phyloP scores from a whole-genome alignment of 2,113 vertebrate genomes.

The Alethe castanea region DNA sequence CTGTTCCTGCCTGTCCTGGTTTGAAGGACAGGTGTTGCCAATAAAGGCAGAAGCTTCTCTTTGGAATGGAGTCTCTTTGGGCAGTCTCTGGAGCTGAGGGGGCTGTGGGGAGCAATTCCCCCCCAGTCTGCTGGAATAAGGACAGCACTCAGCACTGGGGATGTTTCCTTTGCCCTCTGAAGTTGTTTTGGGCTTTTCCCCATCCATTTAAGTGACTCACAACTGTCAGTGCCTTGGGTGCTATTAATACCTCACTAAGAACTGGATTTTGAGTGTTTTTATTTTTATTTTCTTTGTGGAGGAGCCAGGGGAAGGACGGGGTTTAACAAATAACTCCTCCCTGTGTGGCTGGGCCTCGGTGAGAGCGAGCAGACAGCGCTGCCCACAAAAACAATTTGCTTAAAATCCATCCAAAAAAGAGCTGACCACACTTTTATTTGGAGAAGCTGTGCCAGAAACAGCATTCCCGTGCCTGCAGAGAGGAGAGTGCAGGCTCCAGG shows the following conservation, averaged over 20 bases:
- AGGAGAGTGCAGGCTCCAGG: background rate
- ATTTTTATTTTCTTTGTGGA: background rate
- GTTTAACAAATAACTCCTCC: conserved; percentile 17
- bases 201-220: background rate
- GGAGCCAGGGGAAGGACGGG: background rate
- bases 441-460: conserved; percentile 30
- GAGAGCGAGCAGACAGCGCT: background rate
- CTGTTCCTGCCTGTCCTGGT: background rate
- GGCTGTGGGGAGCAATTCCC: background rate
- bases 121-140: fast-evolving
- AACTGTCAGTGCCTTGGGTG: background rate
- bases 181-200: background rate
- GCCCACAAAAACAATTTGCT: conserved; percentile 3
- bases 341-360: background rate
- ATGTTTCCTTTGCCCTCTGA: background rate
- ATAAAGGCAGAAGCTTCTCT: too few relatives aligned
- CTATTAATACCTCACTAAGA: conserved; percentile 44
- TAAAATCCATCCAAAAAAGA: conserved; percentile 53
- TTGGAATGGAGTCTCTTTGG: too few relatives aligned
- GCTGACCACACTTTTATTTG: conserved; percentile 30
- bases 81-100: background rate
- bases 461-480: conserved; percentile 23
- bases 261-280: background rate
- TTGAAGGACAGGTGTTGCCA: too few relatives aligned
- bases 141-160: fast-evolving